These are phyloP conservation scores for Chamaetylas fuelleborni DNA, from an alignment of 2,113 vertebrate species.

Conservation along the genomic window DNA sequence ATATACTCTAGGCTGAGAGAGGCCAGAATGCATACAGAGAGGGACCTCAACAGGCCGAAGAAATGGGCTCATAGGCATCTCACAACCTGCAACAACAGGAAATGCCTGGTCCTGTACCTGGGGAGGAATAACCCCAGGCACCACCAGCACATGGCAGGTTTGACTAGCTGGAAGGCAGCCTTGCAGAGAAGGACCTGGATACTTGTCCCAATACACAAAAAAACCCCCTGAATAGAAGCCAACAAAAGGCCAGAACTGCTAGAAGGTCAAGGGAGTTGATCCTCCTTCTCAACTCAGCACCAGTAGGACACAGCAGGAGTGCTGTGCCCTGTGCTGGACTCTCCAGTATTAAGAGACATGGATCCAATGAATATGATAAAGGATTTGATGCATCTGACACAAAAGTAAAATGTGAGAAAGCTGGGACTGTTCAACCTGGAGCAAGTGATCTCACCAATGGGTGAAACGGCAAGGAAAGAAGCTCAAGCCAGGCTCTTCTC, in stretches of 20 bases:
- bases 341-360: background rate
- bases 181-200: background rate
- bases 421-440: background rate
- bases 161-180: background rate
- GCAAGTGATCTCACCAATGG: background rate
- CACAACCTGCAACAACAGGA: background rate
- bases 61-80: background rate
- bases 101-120: background rate
- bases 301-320: background rate
- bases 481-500: background rate
- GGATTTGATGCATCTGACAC: background rate
- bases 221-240: background rate
- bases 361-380: background rate
- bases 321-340: background rate
- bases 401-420: background rate
- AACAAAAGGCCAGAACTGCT: background rate
- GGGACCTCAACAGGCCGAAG: background rate
- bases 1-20: background rate
- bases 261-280: accelerated
- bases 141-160: background rate
- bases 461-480: background rate
- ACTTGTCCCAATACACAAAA: background rate
- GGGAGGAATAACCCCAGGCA: background rate
- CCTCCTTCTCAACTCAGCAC: background rate
- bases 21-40: background rate